Percentiles rank a stretch among this genome's conserved stretches.
These are phyloP conservation scores for Cyprinodon variegatus DNA, from an alignment of 2,113 vertebrate genomes.

Conservation along the genomic window DNA sequence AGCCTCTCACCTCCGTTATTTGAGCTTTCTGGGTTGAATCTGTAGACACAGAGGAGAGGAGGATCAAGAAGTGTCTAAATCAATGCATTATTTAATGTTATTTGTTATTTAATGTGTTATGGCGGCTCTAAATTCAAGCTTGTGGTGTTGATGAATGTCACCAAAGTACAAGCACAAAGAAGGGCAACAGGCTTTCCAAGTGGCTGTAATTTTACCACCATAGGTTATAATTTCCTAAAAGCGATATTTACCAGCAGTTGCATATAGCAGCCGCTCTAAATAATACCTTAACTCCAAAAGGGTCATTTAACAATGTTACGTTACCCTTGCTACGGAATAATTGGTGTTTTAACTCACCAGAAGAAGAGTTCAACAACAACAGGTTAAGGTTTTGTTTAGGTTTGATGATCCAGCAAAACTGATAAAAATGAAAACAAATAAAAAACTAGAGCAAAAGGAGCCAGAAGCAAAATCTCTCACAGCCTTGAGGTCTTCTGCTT, in stretches of 20 bases:
- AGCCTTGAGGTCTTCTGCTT: conserved; percentile 7
- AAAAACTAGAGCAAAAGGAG: conserved; percentile 4
- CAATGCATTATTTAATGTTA: conserved; percentile 27
- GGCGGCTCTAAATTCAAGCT: neutral
- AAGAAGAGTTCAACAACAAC: conserved; percentile 31
- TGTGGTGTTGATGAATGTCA: neutral
- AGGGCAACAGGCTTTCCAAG: neutral
- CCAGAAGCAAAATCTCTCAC: conserved; percentile 9
- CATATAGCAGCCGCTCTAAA: neutral
- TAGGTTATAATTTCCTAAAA: neutral
- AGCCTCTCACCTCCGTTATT: conserved; percentile 76
- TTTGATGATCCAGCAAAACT: conserved; percentile 30
- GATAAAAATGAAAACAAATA: neutral
- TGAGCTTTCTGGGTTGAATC: conserved; percentile 68
- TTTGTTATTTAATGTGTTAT: neutral
- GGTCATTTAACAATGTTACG: neutral
- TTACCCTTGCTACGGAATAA: conserved; percentile 2
- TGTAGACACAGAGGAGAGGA: conserved; percentile 53
- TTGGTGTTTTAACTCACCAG: conserved; percentile 57
- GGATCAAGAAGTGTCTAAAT: conserved; percentile 4
- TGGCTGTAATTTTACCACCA: neutral
- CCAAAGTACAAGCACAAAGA: neutral
- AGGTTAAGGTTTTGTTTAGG: conserved; percentile 9
- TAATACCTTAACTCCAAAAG: neutral
- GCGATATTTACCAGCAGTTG: neutral